Conservation (phyloP, 2,797 vertebrate genomes). For the Stomatorhinus walkeri region DNA sequence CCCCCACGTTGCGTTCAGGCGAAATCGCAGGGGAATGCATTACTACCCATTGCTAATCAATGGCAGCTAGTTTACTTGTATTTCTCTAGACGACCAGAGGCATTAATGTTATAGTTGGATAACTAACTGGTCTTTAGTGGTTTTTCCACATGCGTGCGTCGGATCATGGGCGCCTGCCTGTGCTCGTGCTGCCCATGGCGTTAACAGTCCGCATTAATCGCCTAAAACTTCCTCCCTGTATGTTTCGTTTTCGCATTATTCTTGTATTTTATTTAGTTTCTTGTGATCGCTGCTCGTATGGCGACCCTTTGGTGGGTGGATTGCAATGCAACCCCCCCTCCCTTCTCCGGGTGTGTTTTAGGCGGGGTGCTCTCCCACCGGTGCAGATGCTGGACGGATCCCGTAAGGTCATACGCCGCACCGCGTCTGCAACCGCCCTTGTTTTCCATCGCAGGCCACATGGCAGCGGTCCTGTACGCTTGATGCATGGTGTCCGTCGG, state of each 20-base stretch:
- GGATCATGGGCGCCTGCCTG: neutral
- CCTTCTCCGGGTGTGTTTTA: neutral
- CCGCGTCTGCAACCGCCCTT: neutral
- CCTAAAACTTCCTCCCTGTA: neutral
- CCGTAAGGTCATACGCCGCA: conserved; percentile 6
- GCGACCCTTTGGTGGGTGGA: neutral
- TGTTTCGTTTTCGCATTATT: neutral
- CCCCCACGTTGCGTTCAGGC: neutral
- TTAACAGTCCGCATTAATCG: neutral
- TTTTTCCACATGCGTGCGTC: neutral
- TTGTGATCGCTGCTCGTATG: neutral
- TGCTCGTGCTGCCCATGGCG: neutral
- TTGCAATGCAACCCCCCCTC: neutral
- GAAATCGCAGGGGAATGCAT: neutral
- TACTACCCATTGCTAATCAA: neutral
- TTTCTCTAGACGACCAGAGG: neutral
- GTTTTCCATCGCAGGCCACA: neutral
- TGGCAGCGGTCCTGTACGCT: neutral
- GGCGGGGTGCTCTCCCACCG: neutral
- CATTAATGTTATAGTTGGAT: neutral
- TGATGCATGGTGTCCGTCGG: neutral
- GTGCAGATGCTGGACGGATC: conserved; percentile 12
- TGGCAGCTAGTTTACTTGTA: neutral
- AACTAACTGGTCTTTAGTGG: neutral
- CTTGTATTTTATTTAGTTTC: neutral